Base-by-base conservation (phyloP, 2,888 invertebrate genomes). In the Ectemnius continuus region DNA sequence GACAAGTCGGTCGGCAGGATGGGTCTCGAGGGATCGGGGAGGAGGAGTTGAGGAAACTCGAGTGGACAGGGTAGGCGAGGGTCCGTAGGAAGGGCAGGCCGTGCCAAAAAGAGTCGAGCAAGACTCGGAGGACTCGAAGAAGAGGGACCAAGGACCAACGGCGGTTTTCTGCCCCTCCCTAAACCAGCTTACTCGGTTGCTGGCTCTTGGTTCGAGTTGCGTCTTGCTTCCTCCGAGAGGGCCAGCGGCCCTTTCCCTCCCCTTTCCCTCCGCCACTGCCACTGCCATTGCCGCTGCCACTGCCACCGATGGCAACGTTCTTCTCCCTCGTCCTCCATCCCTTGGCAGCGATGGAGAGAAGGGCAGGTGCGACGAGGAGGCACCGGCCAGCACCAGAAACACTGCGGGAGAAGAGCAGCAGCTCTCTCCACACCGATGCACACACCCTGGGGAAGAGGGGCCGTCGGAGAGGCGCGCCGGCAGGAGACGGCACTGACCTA, bases 401-500 rank as follows among this genome's bases (percentile, higher is more conserved):
- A 11, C 36, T 36, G 36, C 36, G 11, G 36, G 11, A 36, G 36
- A 36, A 36, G 36, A 36, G 36, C 23, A 20, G 20, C 20, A 20
- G 20, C 20, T 20, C 20, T 20, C 36, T 8, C 8, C 36, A 36
- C 36, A 36, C 36, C 36, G 8, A 6, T 36, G 36, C 36, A 36
- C 36, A 36, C 36, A 36, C 36, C 36, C 36, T 36, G 4, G 36
- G 5, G 0, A 36, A 23, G 66, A 48, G 57, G 46, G 57, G 60
- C 57, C 52, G 45, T 70, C 61, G 69, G 61, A 59, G 61, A 58
- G 8, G 36, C 36, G 8, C 66, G 73, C 70, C 62, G 69, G 73
- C 70, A 76, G 66, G 79, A 80, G 85, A 78, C 85, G 88, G 87
- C 88, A 88, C 88, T 88, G 88, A 87, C 88, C 88, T 88, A 88